Evolutionary conservation across 2,797 vertebrate genomes (phyloP).

Genomic region (Galago senegalensis): DNA sequence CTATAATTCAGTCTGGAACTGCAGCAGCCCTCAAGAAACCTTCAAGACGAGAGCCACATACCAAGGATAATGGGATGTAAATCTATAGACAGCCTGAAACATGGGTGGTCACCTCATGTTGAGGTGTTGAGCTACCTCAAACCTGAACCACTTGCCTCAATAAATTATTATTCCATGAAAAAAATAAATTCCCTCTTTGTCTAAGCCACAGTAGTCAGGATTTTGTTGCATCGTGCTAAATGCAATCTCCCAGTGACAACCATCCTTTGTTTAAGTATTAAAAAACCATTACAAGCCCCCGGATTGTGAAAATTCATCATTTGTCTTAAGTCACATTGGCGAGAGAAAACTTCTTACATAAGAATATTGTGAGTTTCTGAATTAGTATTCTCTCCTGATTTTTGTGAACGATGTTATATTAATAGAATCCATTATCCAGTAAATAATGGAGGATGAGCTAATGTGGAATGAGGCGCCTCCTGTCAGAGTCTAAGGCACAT

Average conservation of each 20-base stretch:
- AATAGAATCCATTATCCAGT: neutral
- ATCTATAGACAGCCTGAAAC: neutral
- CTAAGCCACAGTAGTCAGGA: neutral
- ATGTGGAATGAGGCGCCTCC: neutral
- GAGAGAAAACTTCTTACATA: neutral
- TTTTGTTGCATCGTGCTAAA: neutral
- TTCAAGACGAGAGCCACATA: neutral
- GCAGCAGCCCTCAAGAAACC: neutral
- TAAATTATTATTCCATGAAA: neutral
- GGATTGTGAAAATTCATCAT: neutral
- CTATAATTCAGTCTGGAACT: neutral
- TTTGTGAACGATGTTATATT: neutral
- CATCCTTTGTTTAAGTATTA: neutral
- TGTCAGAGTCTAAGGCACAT: neutral
- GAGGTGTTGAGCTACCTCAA: neutral
- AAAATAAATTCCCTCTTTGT: neutral
- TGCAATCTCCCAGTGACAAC: neutral
- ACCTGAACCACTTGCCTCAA: neutral
- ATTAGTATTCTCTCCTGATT: neutral
- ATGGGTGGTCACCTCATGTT: too few relatives aligned
- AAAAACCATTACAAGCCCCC: neutral
- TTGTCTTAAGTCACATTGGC: neutral
- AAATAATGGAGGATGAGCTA: neutral
- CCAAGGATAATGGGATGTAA: neutral
- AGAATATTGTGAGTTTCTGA: constrained; percentile 26